phyloP scores from a whole-genome alignment of 2,797 vertebrate species.

The Alca torda region DNA sequence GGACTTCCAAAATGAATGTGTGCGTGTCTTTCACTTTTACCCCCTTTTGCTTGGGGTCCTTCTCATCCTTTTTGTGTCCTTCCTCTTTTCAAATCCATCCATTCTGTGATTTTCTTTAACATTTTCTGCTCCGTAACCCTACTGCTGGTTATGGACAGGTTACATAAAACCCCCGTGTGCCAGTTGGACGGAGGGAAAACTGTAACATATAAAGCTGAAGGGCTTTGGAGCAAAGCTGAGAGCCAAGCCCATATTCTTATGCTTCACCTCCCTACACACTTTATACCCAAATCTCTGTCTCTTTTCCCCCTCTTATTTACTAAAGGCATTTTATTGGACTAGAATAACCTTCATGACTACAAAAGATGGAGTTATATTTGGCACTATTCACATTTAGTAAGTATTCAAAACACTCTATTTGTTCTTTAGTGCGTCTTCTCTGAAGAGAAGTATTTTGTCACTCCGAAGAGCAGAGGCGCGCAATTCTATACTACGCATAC shows the following conservation, averaged over 20 bases:
- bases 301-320: background rate
- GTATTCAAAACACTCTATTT: background rate
- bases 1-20: background rate
- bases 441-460: background rate
- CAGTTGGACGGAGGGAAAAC: background rate
- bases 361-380: background rate
- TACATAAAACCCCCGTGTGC: background rate
- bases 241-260: background rate
- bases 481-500: background rate
- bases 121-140: background rate
- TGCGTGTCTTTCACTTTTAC: background rate
- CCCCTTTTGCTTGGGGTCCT: background rate
- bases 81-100: background rate
- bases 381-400: background rate
- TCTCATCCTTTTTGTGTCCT: background rate
- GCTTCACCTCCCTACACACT: background rate
- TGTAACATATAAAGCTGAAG: background rate
- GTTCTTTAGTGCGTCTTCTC: background rate
- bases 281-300: background rate
- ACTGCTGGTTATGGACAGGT: background rate
- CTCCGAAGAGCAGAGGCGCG: background rate
- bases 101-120: background rate
- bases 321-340: background rate
- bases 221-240: background rate
- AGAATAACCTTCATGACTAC: background rate